These are phyloP conservation scores for Crossaster papposus DNA, from an alignment of 53 echinoderm and acorn worm genomes.

Conservation along the genomic window DNA sequence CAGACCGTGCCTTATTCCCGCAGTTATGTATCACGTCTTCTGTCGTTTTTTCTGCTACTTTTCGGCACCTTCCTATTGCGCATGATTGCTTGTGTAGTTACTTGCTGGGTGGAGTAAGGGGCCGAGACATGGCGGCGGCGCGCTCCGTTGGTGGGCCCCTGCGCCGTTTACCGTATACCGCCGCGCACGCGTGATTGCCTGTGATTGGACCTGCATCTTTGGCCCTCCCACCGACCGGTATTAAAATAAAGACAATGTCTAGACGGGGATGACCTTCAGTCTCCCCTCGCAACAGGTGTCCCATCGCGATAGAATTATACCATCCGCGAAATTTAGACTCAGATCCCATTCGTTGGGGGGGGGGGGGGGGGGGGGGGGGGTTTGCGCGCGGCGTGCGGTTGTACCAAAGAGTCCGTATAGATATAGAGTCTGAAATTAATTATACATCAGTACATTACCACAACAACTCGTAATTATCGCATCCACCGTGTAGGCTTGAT, in stretches of 20 bases:
- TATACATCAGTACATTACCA: too few species aligned
- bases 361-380: too few species aligned
- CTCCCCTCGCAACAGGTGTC: slow-evolving; percentile 37
- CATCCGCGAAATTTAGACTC: slow-evolving; percentile 15
- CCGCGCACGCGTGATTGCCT: background rate
- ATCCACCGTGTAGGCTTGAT: background rate
- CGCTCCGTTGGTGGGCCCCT: slow-evolving; percentile 14
- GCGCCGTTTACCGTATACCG: background rate
- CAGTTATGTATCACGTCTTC: slow-evolving; percentile 1
- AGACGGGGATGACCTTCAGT: slow-evolving; percentile 50
- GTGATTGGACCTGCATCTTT: background rate
- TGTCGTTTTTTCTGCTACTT: slow-evolving; percentile 17
- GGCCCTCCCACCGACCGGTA: background rate
- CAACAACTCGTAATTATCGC: background rate
- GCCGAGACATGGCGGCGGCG: slow-evolving; percentile 44
- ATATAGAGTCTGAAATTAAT: too few species aligned
- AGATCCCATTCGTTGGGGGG: background rate
- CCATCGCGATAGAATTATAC: background rate
- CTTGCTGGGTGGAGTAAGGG: background rate
- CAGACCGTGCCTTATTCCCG: slow-evolving; percentile 21
- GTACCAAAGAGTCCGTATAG: too few species aligned
- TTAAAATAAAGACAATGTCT: slow-evolving; percentile 10
- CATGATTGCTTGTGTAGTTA: background rate
- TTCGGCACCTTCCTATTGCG: slow-evolving; percentile 32
- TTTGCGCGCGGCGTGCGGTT: too few species aligned